Evolutionary conservation across 2,888 invertebrate genomes (phyloP), one percentile per base, ranked within the genome.

Genomic region (Gisinianus flammeolus): DNA sequence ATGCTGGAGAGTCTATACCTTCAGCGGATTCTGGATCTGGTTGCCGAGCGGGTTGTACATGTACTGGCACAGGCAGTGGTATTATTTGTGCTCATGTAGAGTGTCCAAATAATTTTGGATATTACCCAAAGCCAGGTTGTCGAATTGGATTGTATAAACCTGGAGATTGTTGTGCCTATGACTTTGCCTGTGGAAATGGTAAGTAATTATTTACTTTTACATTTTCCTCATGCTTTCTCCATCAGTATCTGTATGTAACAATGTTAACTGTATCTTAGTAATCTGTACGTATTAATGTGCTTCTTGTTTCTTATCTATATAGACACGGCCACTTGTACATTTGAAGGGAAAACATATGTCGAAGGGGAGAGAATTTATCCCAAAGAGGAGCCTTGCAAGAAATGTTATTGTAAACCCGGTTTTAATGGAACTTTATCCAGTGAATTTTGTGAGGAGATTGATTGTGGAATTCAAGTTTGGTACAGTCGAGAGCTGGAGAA

Each of bases 381-480:
- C 10, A 81, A 82, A 33, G 79, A 82, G 44, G 77, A 79, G 3
- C 74, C 80, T 22, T 84, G 83, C 64, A 44, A 76, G 0, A 77
- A 68, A 67, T 84, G 84, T 58, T 31, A 81, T 33, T 84, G 84
- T 66, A 79, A 81, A 77, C 80, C 77, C 28, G 81, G 80, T 35
- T 83, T 81, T 56, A 82, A 82, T 78, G 81, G 81, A 77, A 79
- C 81, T 0, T 33, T 83, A 0, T 72, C 76, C 5, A 73, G 69
- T 16, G 79, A 81, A 54, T 81, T 79, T 58, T 84, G 84, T 76
- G 82, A 83, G 73, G 79, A 81, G 69, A 79, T 83, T 52, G 83
- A 84, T 69, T 84, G 83, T 71, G 84, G 84, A 66, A 82, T 83
- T 26, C 83, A 84, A 71, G 82, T 84, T 26, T 83, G 83, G 77